A percentile compares a stretch with the other conserved stretches of the same genome.
phyloP scores from a whole-genome alignment of 2,113 vertebrate genomes.

The Vimba vimba region DNA sequence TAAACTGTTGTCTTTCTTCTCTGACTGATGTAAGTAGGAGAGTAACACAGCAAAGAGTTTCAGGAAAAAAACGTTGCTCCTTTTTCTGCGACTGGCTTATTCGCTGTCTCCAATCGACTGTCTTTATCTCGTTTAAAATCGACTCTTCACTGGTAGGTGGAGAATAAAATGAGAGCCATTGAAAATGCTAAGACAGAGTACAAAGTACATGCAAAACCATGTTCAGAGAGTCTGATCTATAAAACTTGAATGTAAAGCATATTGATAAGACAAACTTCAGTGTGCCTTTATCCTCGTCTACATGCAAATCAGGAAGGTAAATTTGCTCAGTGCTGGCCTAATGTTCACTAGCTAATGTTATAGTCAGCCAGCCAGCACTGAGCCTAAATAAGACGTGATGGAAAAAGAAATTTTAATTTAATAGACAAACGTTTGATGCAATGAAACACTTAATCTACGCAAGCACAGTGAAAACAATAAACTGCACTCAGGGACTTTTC shows the following conservation, averaged over 20 bases:
- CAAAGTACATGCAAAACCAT: conserved; percentile 19
- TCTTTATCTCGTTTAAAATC: background rate
- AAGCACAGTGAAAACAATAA: background rate
- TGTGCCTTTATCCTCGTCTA: conserved; percentile 57
- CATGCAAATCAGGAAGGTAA: conserved; percentile 66
- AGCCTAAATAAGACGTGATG: conserved; percentile 45
- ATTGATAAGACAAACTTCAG: conserved; percentile 28
- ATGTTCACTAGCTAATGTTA: conserved; percentile 40
- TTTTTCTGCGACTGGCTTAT: background rate
- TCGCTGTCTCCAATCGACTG: background rate
- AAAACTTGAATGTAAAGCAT: conserved; percentile 12
- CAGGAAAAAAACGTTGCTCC: background rate
- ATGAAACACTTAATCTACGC: background rate
- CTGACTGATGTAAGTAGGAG: background rate
- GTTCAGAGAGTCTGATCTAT: background rate
- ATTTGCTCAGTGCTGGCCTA: conserved; percentile 23
- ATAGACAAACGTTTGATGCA: conserved; percentile 43
- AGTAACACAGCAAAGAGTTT: background rate
- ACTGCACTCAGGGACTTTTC: background rate
- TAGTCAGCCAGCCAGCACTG: conserved; percentile 73
- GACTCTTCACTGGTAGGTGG: conserved; percentile 17
- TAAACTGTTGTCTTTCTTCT: background rate
- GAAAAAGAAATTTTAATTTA: background rate
- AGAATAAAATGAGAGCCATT: background rate
- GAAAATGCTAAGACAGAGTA: background rate